Percentiles rank a stretch among this genome's conserved stretches.
phyloP scores from a whole-genome alignment of 2,888 invertebrate species.

The Ariolimax columbianus region DNA sequence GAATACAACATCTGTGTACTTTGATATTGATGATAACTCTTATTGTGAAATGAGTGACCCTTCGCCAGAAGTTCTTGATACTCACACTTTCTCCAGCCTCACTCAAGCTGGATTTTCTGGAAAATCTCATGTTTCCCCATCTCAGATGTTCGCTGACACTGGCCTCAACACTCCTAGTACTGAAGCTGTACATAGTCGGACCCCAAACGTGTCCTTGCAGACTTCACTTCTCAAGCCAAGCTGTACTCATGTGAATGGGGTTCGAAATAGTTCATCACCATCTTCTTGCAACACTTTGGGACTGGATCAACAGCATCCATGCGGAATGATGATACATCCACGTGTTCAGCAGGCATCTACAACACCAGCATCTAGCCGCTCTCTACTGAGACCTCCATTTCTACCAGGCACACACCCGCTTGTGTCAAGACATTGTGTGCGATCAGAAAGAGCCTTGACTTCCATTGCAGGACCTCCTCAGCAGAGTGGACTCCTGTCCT shows the following conservation, averaged over 20 bases:
- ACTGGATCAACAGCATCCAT: slow-evolving; percentile 23
- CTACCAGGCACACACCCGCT: background rate
- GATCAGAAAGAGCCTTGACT: background rate
- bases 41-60: slow-evolving; percentile 78
- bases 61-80: slow-evolving; percentile 58
- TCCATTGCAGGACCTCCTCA: background rate
- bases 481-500: background rate
- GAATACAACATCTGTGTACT: slow-evolving; percentile 69
- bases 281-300: background rate
- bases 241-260: background rate
- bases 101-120: slow-evolving; percentile 19
- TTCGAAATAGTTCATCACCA: background rate
- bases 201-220: background rate
- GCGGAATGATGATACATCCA: background rate
- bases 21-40: slow-evolving; percentile 76
- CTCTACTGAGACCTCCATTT: slow-evolving; percentile 19
- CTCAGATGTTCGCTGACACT: slow-evolving; percentile 37
- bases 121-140: slow-evolving; percentile 45
- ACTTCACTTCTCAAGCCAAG: slow-evolving; percentile 12
- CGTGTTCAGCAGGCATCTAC: background rate
- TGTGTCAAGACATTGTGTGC: background rate
- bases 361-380: background rate
- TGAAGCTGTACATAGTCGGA: slow-evolving; percentile 5
- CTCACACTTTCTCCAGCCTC: slow-evolving; percentile 20
- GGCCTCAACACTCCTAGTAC: slow-evolving; percentile 15